Percentiles rank a stretch among this genome's conserved stretches.
These are phyloP conservation scores for Halocynthia aurantium DNA, from an alignment of 23 tunicate genomes.

Conservation along the genomic window DNA sequence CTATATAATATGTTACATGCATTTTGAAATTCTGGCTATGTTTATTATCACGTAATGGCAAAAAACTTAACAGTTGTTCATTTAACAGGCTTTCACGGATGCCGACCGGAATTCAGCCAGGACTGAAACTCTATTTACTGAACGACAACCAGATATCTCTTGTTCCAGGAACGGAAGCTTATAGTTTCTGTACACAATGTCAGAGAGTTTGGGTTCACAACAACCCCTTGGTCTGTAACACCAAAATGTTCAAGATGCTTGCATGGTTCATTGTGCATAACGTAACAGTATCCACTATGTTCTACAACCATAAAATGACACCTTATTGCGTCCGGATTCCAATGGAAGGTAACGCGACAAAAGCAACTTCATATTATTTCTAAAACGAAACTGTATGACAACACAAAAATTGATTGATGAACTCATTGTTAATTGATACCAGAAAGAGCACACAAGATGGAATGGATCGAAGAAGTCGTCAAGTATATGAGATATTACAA, in stretches of 20 bases:
- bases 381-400: too few relatives aligned
- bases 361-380: background rate
- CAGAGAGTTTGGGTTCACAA: constrained; percentile 1
- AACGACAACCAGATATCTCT: constrained; percentile 32
- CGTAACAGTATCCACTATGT: background rate
- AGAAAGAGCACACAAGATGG: constrained; percentile 19
- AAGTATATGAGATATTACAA: constrained; percentile 32
- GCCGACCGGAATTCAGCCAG: constrained; percentile 45
- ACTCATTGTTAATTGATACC: background rate
- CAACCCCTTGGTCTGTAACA: constrained; percentile 11
- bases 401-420: background rate
- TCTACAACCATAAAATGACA: background rate
- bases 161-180: constrained; percentile 33
- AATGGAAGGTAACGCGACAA: background rate
- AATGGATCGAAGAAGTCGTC: constrained; percentile 5
- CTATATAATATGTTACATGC: too few relatives aligned
- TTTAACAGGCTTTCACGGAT: constrained; percentile 36
- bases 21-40: background rate
- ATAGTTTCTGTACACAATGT: constrained; percentile 60
- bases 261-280: constrained; percentile 8
- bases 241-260: constrained; percentile 13
- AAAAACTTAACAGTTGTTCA: background rate
- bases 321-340: background rate
- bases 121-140: constrained; percentile 7
- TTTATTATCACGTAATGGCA: background rate